These are phyloP conservation scores for Protophormia terraenovae DNA, from an alignment of 2,888 invertebrate species.

Conservation along the genomic window DNA sequence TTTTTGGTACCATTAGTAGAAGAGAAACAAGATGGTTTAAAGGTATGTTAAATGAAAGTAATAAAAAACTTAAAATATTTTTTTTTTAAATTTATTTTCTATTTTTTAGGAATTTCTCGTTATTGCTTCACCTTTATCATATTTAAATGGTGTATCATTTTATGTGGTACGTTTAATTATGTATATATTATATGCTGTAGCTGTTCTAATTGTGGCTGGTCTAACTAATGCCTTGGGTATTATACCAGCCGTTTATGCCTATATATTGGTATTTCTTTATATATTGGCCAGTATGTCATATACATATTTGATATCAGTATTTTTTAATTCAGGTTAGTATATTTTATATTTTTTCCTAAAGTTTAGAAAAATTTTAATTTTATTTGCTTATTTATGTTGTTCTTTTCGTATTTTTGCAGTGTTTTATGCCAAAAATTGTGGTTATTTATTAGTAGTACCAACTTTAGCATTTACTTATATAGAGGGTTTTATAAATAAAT, in stretches of 20 bases:
- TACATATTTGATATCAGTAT: slow-evolving; percentile 78
- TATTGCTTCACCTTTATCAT: slow-evolving; percentile 79
- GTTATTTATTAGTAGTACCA: slow-evolving; percentile 76
- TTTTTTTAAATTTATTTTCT: not conserved
- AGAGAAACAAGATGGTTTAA: slow-evolving; percentile 84
- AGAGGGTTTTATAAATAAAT: slow-evolving; percentile 71
- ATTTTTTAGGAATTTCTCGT: slow-evolving; percentile 75
- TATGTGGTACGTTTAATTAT: slow-evolving; percentile 75
- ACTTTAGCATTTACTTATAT: slow-evolving; percentile 76
- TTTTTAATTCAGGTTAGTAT: slow-evolving; percentile 78
- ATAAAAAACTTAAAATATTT: too few relatives aligned
- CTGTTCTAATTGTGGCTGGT: slow-evolving; percentile 71
- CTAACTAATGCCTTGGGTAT: slow-evolving; percentile 73
- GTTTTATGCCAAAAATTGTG: slow-evolving; percentile 80
- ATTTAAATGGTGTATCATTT: slow-evolving; percentile 79
- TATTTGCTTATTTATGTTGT: not conserved
- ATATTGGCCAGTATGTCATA: slow-evolving; percentile 77
- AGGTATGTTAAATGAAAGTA: slow-evolving; percentile 78
- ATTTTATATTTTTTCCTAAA: not conserved
- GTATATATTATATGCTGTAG: slow-evolving; percentile 71
- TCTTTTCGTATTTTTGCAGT: slow-evolving; percentile 69
- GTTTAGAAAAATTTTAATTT: not conserved
- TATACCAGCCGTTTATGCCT: slow-evolving; percentile 70
- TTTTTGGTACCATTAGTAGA: slow-evolving; percentile 83
- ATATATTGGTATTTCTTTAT: slow-evolving; percentile 74